Base-by-base conservation (phyloP, 2,888 invertebrate species). In the Sarcophaga carnaria region DNA sequence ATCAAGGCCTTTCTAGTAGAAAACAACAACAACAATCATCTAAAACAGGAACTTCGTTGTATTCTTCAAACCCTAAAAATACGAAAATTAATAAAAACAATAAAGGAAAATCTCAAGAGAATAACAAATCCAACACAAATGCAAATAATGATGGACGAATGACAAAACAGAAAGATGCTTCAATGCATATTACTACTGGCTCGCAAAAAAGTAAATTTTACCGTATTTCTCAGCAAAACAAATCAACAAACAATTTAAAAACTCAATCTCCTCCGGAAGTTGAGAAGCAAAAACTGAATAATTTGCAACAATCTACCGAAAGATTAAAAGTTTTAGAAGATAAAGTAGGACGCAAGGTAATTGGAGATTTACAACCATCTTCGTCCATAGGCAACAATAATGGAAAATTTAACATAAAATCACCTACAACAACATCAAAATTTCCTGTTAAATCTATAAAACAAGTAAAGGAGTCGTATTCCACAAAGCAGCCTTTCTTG, bases 361-460 rank as follows among this genome's bases (percentile, higher is more conserved):
- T 92, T 59, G 92, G 92, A 17, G 91, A 92, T 71, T 90, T 92
- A 17, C 72, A 79, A 27, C 25, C 76, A 70, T 62, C 76, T 14
- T 62, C 75, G 8, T n/a, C 54, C 70, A 82, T 27, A 60, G 37
- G 10, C 5, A 49, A 14, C 25, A 80, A 60, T 60, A 83, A 45
- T 37, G 66, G 76, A 67, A 81, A 83, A 20, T 62, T 67, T 17
- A 63, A 71, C 60, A 22, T 22, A 62, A 84, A 81, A 70, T 62
- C 86, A 4, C 59, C 63, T 22, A 27, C 49, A 22, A 17, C 64
- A 69, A 59, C 70, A 12, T 22, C 74, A 4, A 88, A 93, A 88
- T 88, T 91, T 25, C 90, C 92, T 12, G 90, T 91, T 2, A 94
- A 94, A 88, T 93, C 93, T 6, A 91, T 92, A 20, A 94, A 93